Base-by-base conservation (phyloP, 2,888 invertebrate genomes). In the Vannuccia rotundouncinata region DNA sequence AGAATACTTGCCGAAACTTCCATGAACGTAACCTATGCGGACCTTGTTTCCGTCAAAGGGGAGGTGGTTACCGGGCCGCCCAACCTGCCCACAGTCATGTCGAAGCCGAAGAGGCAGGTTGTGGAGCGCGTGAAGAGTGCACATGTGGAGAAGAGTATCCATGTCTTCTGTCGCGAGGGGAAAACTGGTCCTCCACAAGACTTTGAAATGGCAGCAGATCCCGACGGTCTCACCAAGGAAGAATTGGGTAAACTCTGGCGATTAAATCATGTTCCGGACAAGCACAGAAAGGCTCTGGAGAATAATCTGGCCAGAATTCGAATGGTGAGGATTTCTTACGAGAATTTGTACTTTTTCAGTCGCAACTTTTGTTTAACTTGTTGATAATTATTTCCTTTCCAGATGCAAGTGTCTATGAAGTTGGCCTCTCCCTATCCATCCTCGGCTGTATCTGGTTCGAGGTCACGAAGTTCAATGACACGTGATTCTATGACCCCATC, bases 21-120 rank as follows among this genome's bases (percentile, higher is more conserved):
- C 0, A 81, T 83, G 17, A 83, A 84, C 80, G 85, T 84, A 2
- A 84, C 83, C 0, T 83, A 84, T 78, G 87, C 86, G 80, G 86
- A 86, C 73, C 82, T 87, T 29, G 82, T 87, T 29, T 85, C 83
- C 81, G 82, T 87, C 0, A 79, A 83, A 0, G 86, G 86, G 0
- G 82, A 84, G 59, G 77, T 82, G 0, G 81, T 84, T 17, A 83
- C 82, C 0, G 80, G 85, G 1, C 84, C 84, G 75, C 82, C 83
- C 0, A 82, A 82, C n/a, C 29, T 31, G 29, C 77, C 73, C 0
- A 80, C 82, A 66, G 2, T 27, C 2, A n/a, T 27, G 5, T 66
- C 66, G 10, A 27, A 27, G 25, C 22, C 22, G 25, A 66, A 5
- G 74, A 25, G 0, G 79, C 82, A 29, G 60, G 77, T n/a, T 74